phyloP scores from a whole-genome alignment of 2,888 invertebrate species.

The Erebia aethiops region DNA sequence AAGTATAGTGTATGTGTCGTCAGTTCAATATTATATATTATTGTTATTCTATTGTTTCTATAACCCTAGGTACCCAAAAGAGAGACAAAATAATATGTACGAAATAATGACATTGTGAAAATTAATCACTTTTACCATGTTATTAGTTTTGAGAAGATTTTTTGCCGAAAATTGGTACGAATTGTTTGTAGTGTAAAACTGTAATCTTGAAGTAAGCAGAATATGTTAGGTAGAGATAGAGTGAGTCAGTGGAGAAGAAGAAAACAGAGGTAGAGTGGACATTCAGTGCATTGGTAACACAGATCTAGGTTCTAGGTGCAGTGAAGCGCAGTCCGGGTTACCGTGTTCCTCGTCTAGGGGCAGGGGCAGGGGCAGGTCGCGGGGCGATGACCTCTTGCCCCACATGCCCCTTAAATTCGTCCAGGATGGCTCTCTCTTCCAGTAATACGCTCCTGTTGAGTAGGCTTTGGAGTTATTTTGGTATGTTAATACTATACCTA shows the following conservation, averaged over 20 bases:
- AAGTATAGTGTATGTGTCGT: no score
- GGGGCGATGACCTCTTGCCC: conserved; percentile 86
- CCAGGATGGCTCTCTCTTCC: conserved; percentile 91
- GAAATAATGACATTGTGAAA: no score
- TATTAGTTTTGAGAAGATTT: no score
- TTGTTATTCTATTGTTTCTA: no score
- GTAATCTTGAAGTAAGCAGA: no score
- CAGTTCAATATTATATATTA: no score
- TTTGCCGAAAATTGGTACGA: no score
- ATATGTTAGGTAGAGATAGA: no score
- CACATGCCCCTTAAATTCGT: conserved; percentile 90
- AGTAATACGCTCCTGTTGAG: conserved; percentile 86
- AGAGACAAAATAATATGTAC: no score
- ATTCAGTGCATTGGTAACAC: not conserved
- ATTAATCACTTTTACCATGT: no score
- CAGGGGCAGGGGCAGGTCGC: conserved; percentile 49
- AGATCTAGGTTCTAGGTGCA: not conserved
- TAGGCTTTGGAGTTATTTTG: conserved; percentile 27
- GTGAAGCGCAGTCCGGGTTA: conserved; percentile 50
- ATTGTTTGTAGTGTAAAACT: no score
- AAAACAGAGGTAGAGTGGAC: not conserved
- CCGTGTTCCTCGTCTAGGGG: conserved; percentile 62
- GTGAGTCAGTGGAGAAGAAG: not conserved
- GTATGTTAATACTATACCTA: not conserved
- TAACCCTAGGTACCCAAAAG: no score